Evolutionary conservation across 1,140 invertebrate genomes (phyloP).

Genomic region (Dendroctonus ponderosae): DNA sequence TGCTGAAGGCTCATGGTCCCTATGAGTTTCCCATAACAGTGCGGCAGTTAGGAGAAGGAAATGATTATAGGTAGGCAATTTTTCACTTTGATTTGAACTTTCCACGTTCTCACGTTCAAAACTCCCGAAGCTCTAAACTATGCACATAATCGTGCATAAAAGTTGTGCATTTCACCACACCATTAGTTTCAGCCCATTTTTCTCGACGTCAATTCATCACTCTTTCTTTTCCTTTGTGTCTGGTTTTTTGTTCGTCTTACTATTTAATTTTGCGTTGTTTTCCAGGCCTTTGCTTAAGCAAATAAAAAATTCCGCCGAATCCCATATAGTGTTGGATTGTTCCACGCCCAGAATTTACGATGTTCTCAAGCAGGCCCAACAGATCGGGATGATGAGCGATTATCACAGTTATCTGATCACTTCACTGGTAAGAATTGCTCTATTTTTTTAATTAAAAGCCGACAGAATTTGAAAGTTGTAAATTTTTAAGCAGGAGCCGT

Average conservation of each 20-base stretch:
- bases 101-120: neutral
- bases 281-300: conserved; percentile 82
- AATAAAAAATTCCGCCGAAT: conserved; percentile 86
- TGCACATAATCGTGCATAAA: too few species aligned
- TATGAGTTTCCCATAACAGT: conserved; percentile 79
- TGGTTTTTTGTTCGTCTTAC: too few species aligned
- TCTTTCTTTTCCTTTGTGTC: too few species aligned
- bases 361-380: conserved; percentile 87
- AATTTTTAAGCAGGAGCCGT: too few species aligned
- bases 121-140: neutral
- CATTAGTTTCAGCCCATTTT: neutral
- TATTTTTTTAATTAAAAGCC: neutral
- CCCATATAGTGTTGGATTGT: conserved; percentile 90
- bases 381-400: conserved; percentile 93
- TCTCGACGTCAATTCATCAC: too few species aligned
- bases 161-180: too few species aligned
- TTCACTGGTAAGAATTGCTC: conserved; percentile 65
- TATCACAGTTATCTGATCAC: conserved; percentile 91
- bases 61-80: conserved; percentile 69
- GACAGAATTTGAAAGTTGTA: too few species aligned
- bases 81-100: neutral
- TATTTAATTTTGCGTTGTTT: conserved; percentile 25
- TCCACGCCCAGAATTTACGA: conserved; percentile 79
- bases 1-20: conserved; percentile 85
- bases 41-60: conserved; percentile 73